Conservation (phyloP, 2,888 invertebrate genomes). For the Drosophila lutescens region DNA sequence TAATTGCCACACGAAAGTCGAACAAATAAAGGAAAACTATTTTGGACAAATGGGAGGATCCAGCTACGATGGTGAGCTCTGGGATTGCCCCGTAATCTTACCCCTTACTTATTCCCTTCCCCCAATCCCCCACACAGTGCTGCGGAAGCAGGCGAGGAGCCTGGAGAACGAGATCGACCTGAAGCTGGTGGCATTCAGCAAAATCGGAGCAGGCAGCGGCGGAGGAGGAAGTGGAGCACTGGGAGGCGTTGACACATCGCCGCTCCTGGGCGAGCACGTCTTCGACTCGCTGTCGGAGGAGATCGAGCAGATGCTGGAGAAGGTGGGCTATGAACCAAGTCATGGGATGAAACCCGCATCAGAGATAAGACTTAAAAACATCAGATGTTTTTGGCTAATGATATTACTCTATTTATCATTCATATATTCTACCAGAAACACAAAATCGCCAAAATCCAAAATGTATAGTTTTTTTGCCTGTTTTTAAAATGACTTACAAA, state of each 20-base stretch:
- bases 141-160: conserved; percentile 95
- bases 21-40: conserved; percentile 37
- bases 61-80: conserved; percentile 78
- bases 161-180: conserved; percentile 98
- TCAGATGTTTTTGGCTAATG: too few species aligned
- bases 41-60: conserved; percentile 65
- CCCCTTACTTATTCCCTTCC: background rate
- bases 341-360: background rate
- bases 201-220: conserved; percentile 90
- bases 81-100: conserved; percentile 2
- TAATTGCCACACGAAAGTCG: conserved; percentile 34
- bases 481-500: too few species aligned
- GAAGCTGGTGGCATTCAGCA: conserved; percentile 97
- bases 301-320: conserved; percentile 93
- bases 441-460: too few species aligned
- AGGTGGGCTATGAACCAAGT: conserved; percentile 85
- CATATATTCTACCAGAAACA: too few species aligned
- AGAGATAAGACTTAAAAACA: too few species aligned
- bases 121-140: conserved; percentile 85
- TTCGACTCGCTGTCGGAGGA: conserved; percentile 97
- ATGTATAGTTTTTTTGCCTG: too few species aligned
- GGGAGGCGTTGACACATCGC: conserved; percentile 88
- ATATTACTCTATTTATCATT: too few species aligned
- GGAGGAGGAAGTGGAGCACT: conserved; percentile 85
- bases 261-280: conserved; percentile 95